These are phyloP conservation scores for Cosmopolites sordidus DNA, from an alignment of 2,888 invertebrate genomes.

Conservation along the genomic window DNA sequence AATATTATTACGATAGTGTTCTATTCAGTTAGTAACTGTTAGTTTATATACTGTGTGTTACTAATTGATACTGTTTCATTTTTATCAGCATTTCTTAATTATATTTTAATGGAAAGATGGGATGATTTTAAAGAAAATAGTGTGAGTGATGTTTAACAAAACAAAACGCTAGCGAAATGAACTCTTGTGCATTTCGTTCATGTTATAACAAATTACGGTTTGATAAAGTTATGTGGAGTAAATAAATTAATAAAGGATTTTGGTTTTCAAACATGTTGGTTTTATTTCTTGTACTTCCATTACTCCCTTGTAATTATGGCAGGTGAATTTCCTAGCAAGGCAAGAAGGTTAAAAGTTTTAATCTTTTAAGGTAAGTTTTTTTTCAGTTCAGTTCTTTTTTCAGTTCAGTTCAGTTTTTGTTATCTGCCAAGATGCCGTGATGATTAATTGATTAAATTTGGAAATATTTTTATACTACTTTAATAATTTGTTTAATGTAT, in stretches of 20 bases:
- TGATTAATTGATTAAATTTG: no score
- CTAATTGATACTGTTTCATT: conserved; percentile 2
- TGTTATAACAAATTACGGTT: conserved; percentile 16
- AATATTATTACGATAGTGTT: conserved; percentile 1
- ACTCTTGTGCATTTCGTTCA: neutral
- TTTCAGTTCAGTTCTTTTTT: neutral
- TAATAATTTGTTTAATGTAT: no score
- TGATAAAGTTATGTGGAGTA: conserved; percentile 19
- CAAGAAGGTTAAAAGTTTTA: no score
- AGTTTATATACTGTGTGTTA: neutral
- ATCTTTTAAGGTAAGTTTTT: no score
- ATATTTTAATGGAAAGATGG: neutral
- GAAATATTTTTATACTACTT: no score
- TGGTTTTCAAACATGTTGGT: conserved; percentile 21
- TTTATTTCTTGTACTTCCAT: conserved; percentile 11
- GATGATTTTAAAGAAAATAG: conserved; percentile 2
- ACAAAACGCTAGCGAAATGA: conserved; percentile 6
- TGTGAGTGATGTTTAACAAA: conserved; percentile 13
- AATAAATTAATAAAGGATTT: conserved; percentile 27
- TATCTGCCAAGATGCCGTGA: no score
- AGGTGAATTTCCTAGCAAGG: no score
- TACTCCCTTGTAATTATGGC: no score
- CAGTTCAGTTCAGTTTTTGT: neutral
- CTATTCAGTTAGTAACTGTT: neutral
- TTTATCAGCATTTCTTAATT: neutral